These are phyloP conservation scores for Gari tellinella DNA, from an alignment of 2,888 invertebrate species.

Conservation along the genomic window DNA sequence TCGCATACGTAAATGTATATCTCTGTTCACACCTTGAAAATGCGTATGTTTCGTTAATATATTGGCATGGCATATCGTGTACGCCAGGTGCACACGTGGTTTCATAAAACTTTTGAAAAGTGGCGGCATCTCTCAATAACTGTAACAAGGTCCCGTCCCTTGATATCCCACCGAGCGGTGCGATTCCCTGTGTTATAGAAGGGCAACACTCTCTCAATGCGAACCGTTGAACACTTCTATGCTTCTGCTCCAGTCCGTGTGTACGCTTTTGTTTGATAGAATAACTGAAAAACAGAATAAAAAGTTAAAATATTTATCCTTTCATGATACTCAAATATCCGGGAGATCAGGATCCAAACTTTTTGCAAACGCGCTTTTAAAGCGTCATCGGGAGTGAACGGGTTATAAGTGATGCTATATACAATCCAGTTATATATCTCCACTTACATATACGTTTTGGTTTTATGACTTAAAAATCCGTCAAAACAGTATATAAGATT, in stretches of 20 bases:
- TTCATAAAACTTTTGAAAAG: slow-evolving; percentile 89
- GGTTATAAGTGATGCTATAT: no score
- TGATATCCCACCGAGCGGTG: slow-evolving; percentile 91
- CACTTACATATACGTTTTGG: no score
- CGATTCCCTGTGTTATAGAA: slow-evolving; percentile 90
- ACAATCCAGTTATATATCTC: no score
- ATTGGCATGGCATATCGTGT: slow-evolving; percentile 90
- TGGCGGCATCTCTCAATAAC: slow-evolving; percentile 89
- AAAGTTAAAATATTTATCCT: background rate
- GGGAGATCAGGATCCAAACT: no score
- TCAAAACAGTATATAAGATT: no score
- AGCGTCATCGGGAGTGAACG: no score
- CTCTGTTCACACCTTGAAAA: slow-evolving; percentile 93
- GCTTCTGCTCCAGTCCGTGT: background rate
- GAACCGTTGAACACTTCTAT: background rate
- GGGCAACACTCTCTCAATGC: slow-evolving; percentile 90
- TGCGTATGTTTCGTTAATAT: slow-evolving; percentile 89
- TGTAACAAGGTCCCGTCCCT: slow-evolving; percentile 88
- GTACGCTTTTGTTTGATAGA: background rate
- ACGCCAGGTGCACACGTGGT: slow-evolving; percentile 90
- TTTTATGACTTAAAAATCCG: no score
- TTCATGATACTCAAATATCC: no score
- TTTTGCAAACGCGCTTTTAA: no score
- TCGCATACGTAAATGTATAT: slow-evolving; percentile 93
- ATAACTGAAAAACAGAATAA: slow-evolving; percentile 5